phyloP scores from a whole-genome alignment of 2,797 vertebrate genomes.

The Molossus molossus region DNA sequence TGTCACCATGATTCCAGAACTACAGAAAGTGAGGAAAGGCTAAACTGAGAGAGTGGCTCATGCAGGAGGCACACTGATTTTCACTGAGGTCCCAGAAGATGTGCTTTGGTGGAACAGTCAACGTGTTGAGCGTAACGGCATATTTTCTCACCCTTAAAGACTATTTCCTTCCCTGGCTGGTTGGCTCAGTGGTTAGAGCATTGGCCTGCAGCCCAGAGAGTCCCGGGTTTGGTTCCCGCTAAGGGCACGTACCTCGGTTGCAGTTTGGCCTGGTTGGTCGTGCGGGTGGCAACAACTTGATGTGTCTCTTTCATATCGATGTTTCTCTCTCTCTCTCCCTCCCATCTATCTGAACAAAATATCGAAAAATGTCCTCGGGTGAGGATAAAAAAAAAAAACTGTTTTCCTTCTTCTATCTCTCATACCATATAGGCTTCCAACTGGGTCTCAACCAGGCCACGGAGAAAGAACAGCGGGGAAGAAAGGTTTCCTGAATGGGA shows the following conservation, averaged over 20 bases:
- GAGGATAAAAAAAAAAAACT: neutral
- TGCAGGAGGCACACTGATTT: neutral
- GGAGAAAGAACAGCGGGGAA: neutral
- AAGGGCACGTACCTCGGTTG: too few species aligned
- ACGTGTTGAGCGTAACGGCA: neutral
- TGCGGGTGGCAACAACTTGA: too few species aligned
- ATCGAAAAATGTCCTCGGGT: too few species aligned
- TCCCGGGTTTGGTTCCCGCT: too few species aligned
- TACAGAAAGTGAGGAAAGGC: neutral
- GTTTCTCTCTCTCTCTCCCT: too few species aligned
- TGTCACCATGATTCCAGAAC: neutral
- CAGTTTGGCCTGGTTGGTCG: too few species aligned
- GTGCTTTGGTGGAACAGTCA: neutral
- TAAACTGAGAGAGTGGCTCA: neutral
- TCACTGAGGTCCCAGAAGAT: neutral
- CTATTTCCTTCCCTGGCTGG: neutral
- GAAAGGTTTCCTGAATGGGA: neutral
- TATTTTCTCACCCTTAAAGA: slow-evolving; percentile 8
- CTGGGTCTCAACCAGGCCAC: neutral
- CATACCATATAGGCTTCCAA: neutral
- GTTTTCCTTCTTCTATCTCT: neutral
- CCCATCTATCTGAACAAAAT: too few species aligned
- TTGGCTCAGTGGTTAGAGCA: too few species aligned
- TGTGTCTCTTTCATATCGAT: too few species aligned
- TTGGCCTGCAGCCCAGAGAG: too few species aligned